These are phyloP conservation scores for Strongylocentrotus purpuratus DNA, from an alignment of 35 echinoderm and acorn worm genomes.

Conservation along the genomic window DNA sequence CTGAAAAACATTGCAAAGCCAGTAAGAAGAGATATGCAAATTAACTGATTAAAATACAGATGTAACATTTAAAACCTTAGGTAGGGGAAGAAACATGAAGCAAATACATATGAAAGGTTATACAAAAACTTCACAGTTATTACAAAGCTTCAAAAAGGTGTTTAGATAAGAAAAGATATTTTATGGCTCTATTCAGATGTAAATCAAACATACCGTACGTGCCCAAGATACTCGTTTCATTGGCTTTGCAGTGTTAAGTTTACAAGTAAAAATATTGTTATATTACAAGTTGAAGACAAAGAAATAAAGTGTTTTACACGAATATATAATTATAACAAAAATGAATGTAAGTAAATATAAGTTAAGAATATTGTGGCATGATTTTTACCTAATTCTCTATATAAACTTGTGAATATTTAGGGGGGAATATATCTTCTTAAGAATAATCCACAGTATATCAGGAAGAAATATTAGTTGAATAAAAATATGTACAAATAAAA, in stretches of 20 bases:
- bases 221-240: conserved; percentile 54
- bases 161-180: not conserved
- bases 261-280: not conserved
- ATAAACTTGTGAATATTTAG: too few relatives aligned
- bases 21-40: not conserved
- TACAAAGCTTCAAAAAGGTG: not conserved
- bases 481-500: too few relatives aligned
- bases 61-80: not conserved
- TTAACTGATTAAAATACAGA: not conserved
- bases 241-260: conserved; percentile 13
- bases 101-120: not conserved
- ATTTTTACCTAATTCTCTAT: too few relatives aligned
- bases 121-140: not conserved
- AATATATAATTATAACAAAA: too few relatives aligned
- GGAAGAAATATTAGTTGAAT: too few relatives aligned
- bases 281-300: too few relatives aligned
- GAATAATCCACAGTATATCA: too few relatives aligned
- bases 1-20: not conserved
- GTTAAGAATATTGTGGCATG: too few relatives aligned
- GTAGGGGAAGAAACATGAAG: not conserved
- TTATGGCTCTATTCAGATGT: not conserved
- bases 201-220: conserved; percentile 44
- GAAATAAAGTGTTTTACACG: too few relatives aligned
- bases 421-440: too few relatives aligned
- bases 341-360: too few relatives aligned